These are phyloP conservation scores for Amphilophus citrinellus DNA, from an alignment of 2,113 vertebrate genomes.

Conservation along the genomic window DNA sequence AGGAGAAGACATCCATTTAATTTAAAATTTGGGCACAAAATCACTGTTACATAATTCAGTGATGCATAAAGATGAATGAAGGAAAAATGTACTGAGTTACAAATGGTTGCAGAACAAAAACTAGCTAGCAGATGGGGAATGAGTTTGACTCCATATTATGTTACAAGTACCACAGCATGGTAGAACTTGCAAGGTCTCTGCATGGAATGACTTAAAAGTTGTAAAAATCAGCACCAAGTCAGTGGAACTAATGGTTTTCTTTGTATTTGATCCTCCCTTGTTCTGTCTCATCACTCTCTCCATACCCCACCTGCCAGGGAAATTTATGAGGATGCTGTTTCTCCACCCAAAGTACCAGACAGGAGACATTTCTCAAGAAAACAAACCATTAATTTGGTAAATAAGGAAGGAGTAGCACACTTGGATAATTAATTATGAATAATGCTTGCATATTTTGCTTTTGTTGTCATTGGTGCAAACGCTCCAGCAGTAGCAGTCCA, in stretches of 20 bases:
- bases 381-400: conserved; percentile 75
- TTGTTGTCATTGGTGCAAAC: conserved; percentile 49
- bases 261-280: conserved; percentile 58
- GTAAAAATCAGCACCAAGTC: conserved; percentile 15
- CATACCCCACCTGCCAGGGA: conserved; percentile 66
- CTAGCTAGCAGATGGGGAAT: not conserved
- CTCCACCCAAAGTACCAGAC: conserved; percentile 49
- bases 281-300: conserved; percentile 68
- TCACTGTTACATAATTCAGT: not conserved
- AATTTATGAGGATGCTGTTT: conserved; percentile 67
- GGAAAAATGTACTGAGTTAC: not conserved
- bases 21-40: not conserved
- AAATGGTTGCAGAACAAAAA: not conserved
- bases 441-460: conserved; percentile 57
- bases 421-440: conserved; percentile 75
- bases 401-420: conserved; percentile 58
- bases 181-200: conserved; percentile 9
- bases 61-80: conserved; percentile 3
- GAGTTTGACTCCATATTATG: not conserved
- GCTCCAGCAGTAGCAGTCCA: conserved; percentile 30
- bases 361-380: conserved; percentile 60
- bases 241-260: conserved; percentile 61
- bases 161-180: not conserved
- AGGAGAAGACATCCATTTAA: not conserved
- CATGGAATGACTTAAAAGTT: conserved; percentile 41